Evolutionary conservation across 2,888 invertebrate species (phyloP).

Genomic region (Leptinotarsa rubiginosa): DNA sequence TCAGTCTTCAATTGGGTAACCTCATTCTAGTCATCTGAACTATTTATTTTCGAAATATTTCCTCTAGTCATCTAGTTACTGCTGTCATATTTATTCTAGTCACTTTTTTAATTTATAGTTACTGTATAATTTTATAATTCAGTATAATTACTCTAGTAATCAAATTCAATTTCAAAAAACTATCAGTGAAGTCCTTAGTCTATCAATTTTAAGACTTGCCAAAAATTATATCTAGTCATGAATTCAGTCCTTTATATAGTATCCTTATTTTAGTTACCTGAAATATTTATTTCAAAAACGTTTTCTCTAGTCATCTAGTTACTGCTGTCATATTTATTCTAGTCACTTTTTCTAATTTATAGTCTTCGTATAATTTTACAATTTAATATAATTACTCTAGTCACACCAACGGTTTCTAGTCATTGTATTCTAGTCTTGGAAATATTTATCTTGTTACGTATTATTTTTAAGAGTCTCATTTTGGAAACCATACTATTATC

Average conservation of each 20-base stretch:
- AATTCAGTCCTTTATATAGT: too few relatives aligned
- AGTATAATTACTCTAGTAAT: neutral
- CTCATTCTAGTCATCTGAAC: too few relatives aligned
- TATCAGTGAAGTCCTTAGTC: too few relatives aligned
- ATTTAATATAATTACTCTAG: neutral
- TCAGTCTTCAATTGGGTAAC: neutral
- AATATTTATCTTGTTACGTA: neutral
- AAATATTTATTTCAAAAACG: neutral
- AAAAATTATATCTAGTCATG: too few relatives aligned
- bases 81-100: neutral
- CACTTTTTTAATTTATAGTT: neutral
- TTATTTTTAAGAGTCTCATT: too few relatives aligned
- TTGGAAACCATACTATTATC: neutral
- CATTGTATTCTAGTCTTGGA: neutral
- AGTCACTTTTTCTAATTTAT: neutral
- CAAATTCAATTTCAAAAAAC: too few relatives aligned
- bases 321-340: neutral
- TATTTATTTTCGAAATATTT: too few relatives aligned
- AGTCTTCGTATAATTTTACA: neutral
- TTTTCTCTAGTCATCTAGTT: slow-evolving; percentile 14
- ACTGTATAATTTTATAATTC: neutral
- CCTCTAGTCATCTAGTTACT: too few relatives aligned
- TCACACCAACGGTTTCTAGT: neutral
- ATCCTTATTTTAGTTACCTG: too few relatives aligned
- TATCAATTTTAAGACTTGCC: too few relatives aligned